Conservation (phyloP, 2,888 invertebrate genomes). For the Volucella inanis region DNA sequence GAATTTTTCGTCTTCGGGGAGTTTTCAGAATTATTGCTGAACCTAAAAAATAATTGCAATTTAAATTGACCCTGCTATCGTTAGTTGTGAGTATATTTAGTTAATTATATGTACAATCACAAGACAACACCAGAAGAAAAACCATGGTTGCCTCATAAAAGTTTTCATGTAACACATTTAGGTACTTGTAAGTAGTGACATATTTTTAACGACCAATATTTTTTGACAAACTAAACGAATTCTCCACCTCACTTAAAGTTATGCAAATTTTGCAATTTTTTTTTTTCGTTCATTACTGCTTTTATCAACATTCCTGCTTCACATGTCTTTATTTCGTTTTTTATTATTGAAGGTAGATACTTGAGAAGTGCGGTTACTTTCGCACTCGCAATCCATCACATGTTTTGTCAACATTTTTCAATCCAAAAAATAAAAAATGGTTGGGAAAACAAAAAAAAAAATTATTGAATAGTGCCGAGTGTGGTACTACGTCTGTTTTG, state of each 20-base stretch:
- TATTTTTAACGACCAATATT: slow-evolving; percentile 31
- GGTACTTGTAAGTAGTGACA: slow-evolving; percentile 18
- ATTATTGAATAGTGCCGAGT: slow-evolving; percentile 64
- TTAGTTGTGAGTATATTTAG: too few species aligned
- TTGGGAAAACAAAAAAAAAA: slow-evolving; percentile 42
- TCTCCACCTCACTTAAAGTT: slow-evolving; percentile 35
- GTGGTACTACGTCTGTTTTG: slow-evolving; percentile 37
- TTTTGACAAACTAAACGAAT: slow-evolving; percentile 45
- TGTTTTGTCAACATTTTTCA: slow-evolving; percentile 57
- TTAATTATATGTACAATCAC: neutral
- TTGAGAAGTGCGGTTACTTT: slow-evolving; percentile 55
- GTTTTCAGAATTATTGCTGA: too few species aligned
- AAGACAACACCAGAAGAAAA: neutral
- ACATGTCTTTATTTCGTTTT: slow-evolving; percentile 45
- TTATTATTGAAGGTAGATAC: slow-evolving; percentile 22
- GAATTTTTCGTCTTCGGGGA: too few species aligned
- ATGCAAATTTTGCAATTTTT: slow-evolving; percentile 55
- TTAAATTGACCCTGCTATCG: neutral
- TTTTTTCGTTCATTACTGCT: slow-evolving; percentile 19
- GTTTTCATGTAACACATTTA: neutral
- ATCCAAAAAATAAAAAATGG: slow-evolving; percentile 17
- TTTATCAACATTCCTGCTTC: slow-evolving; percentile 61
- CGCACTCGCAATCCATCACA: slow-evolving; percentile 56
- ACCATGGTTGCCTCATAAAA: slow-evolving; percentile 5
- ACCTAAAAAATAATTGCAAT: neutral